These are phyloP conservation scores for Marmota flaviventris DNA, from an alignment of 2,113 vertebrate species.

Conservation along the genomic window DNA sequence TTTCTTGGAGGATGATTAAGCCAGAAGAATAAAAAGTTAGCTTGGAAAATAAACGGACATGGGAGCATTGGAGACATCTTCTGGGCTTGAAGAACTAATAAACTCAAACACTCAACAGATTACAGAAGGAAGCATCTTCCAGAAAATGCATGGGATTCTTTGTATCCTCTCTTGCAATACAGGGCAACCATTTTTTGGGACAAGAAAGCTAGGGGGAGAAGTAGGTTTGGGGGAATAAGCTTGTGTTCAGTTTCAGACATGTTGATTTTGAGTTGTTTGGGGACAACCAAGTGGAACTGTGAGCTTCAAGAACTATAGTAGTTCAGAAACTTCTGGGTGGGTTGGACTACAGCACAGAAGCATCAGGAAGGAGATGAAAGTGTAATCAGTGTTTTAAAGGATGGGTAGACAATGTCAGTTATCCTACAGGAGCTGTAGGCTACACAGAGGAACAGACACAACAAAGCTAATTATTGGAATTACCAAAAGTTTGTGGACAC, in stretches of 20 bases:
- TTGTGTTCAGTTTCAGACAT: not conserved
- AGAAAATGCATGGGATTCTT: not conserved
- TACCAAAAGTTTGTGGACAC: not conserved
- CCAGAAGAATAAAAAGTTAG: not conserved
- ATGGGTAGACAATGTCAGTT: not conserved
- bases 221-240: not conserved
- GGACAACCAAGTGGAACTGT: not conserved
- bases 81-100: not conserved
- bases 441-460: not conserved
- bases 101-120: not conserved
- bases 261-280: not conserved
- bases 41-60: not conserved
- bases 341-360: not conserved
- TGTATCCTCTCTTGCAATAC: not conserved
- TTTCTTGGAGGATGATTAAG: not conserved
- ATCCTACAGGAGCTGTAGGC: not conserved
- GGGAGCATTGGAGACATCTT: not conserved
- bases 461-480: constrained; percentile 6
- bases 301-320: not conserved
- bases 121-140: not conserved
- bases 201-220: not conserved
- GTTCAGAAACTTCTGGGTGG: not conserved
- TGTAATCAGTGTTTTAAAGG: not conserved
- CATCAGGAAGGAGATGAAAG: not conserved
- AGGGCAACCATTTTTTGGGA: not conserved